Evolutionary conservation across 2,113 vertebrate species (phyloP).

Genomic region (Sinocyclocheilus grahami): DNA sequence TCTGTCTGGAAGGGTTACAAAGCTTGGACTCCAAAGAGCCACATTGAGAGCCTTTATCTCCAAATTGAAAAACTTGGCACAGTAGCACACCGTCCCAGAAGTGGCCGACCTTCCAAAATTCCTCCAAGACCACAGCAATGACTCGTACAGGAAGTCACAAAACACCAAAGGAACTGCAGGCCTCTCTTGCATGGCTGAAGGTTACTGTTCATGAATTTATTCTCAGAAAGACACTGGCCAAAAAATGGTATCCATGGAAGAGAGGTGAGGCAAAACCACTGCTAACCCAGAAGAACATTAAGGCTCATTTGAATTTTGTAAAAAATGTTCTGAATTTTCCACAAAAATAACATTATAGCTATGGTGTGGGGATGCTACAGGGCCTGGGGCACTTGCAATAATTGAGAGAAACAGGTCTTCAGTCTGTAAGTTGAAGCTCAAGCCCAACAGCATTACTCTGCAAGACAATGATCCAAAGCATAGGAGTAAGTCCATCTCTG

Average conservation of each 20-base stretch:
- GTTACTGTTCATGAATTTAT: neutral
- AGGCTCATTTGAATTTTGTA: neutral
- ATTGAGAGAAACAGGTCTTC: neutral
- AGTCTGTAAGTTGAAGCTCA: neutral
- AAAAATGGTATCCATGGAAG: neutral
- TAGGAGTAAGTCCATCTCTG: too few relatives aligned
- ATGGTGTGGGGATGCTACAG: neutral
- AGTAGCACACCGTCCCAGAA: too few relatives aligned
- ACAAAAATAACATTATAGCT: neutral
- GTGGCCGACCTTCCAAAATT: too few relatives aligned
- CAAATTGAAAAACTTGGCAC: too few relatives aligned
- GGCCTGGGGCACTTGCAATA: too few relatives aligned
- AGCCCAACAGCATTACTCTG: neutral
- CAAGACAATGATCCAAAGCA: neutral
- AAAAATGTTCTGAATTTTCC: neutral
- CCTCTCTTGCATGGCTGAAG: neutral
- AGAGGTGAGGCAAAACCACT: neutral
- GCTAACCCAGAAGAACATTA: too few relatives aligned
- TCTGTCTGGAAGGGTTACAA: too few relatives aligned
- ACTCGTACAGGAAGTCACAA: neutral
- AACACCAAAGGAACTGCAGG: neutral
- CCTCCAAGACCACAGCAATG: too few relatives aligned
- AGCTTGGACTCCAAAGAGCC: too few relatives aligned
- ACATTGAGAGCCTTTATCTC: too few relatives aligned
- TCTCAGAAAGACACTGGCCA: neutral